Conservation (phyloP, 2,797 vertebrate species). For the Trematomus bernacchii region DNA sequence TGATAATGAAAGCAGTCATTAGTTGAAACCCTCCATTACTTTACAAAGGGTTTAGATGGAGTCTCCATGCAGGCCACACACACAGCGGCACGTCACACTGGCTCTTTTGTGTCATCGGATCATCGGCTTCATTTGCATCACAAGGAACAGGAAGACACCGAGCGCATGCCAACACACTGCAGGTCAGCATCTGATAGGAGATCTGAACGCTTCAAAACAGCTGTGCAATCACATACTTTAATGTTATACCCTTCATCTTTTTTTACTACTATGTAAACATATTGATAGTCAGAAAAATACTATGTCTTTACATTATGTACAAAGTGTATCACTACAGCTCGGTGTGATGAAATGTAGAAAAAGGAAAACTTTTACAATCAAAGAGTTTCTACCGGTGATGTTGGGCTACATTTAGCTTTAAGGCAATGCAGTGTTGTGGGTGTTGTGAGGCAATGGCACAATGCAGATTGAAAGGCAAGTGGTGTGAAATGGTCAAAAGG, state of each 20-base stretch:
- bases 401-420: constrained; percentile 68
- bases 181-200: constrained; percentile 6
- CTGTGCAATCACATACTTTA: constrained; percentile 7
- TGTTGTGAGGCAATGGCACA: constrained; percentile 64
- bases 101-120: constrained; percentile 42
- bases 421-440: constrained; percentile 65
- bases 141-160: constrained; percentile 58
- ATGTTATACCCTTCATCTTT: constrained; percentile 18
- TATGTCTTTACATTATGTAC: constrained; percentile 78
- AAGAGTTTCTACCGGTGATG: constrained; percentile 53
- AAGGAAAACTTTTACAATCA: constrained; percentile 34
- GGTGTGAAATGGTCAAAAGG: constrained; percentile 55
- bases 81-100: constrained; percentile 23
- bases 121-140: constrained; percentile 68
- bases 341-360: constrained; percentile 56
- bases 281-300: constrained; percentile 72
- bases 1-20: background rate
- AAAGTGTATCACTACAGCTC: constrained; percentile 50
- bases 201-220: constrained; percentile 23
- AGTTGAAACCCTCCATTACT: background rate
- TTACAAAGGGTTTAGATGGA: constrained; percentile 9
- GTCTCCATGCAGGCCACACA: constrained; percentile 31
- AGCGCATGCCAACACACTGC: constrained; percentile 33
- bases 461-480: constrained; percentile 71
- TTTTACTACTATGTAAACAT: constrained; percentile 64